phyloP scores from a whole-genome alignment of 2,888 invertebrate genomes.

The Cryptosula pallasiana region DNA sequence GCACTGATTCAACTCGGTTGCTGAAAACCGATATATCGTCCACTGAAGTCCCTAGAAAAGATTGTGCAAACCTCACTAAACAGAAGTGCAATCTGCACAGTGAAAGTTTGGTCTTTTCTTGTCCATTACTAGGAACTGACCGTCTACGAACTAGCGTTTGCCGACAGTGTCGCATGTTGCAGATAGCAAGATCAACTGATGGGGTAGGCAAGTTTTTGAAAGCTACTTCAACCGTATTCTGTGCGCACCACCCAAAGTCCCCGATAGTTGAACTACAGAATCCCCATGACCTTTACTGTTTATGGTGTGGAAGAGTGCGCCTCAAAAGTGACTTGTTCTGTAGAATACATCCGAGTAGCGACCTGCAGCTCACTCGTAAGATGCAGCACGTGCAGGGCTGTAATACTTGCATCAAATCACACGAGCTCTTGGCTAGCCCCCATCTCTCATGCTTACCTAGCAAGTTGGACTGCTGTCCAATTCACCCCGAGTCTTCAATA shows the following conservation, averaged over 20 bases:
- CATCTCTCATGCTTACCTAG: too few species aligned
- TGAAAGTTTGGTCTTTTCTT: background rate
- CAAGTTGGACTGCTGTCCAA: background rate
- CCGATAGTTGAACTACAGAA: background rate
- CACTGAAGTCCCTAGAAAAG: background rate
- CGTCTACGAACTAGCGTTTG: background rate
- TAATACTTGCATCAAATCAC: background rate
- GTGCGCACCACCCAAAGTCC: background rate
- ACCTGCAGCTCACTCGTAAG: background rate
- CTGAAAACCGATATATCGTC: background rate
- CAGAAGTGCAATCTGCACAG: background rate
- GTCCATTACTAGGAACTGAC: background rate
- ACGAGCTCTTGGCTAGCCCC: background rate
- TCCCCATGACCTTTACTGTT: background rate
- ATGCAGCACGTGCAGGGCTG: background rate
- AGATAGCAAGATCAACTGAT: background rate
- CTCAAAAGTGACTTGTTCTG: conserved; percentile 1
- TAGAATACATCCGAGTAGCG: background rate
- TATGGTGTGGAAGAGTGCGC: background rate
- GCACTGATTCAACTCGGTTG: background rate
- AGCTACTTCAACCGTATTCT: background rate
- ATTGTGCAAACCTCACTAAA: background rate
- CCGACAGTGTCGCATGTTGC: background rate
- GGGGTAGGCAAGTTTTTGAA: background rate
- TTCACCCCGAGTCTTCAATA: background rate